Evolutionary conservation across 1,140 invertebrate genomes (phyloP).

Genomic region (Rhopalosiphum maidis): DNA sequence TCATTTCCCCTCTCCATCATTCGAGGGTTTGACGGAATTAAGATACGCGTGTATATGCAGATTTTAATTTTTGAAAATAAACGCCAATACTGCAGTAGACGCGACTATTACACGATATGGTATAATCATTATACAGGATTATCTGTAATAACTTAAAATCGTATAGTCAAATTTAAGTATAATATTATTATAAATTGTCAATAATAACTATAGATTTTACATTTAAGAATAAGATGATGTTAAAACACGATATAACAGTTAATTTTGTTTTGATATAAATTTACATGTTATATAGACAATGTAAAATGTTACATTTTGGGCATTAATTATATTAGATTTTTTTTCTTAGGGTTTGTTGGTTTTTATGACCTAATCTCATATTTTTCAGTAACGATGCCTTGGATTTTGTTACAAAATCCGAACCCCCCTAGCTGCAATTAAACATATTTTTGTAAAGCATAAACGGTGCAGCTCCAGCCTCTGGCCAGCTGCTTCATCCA

Average conservation of each 20-base stretch:
- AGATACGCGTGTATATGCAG: background rate
- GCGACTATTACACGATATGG: background rate
- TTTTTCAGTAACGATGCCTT: background rate
- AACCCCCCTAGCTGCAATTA: background rate
- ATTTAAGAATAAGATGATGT: too few relatives aligned
- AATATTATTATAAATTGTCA: too few relatives aligned
- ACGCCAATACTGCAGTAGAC: too few relatives aligned
- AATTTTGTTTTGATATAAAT: too few relatives aligned
- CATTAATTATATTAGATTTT: too few relatives aligned
- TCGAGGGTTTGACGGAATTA: background rate
- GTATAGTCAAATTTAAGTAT: too few relatives aligned
- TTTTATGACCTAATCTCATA: too few relatives aligned
- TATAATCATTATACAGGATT: background rate
- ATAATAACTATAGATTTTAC: too few relatives aligned
- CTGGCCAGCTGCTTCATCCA: background rate
- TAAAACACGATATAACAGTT: too few relatives aligned
- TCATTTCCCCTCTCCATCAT: background rate
- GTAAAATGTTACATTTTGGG: too few relatives aligned
- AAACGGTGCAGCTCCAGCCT: background rate
- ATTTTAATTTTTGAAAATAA: background rate
- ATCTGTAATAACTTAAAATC: background rate
- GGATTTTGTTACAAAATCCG: background rate
- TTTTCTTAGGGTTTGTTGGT: too few relatives aligned
- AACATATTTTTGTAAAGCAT: background rate
- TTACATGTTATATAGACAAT: too few relatives aligned